Conservation (phyloP, 1,140 invertebrate genomes). For the Drosophila virilis region DNA sequence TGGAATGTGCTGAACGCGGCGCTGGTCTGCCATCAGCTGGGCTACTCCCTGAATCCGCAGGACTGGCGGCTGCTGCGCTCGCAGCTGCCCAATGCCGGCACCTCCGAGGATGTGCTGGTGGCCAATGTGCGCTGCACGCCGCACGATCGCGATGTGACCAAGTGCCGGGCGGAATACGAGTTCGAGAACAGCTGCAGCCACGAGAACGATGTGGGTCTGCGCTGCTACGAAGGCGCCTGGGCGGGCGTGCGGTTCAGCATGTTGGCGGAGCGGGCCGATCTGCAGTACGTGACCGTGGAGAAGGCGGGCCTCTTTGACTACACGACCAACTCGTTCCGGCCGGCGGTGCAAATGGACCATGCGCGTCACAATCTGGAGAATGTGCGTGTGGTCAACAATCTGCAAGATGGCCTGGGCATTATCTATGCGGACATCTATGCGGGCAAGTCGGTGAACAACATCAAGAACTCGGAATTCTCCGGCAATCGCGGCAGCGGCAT, state of each 20-base stretch:
- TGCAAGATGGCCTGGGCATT: slow-evolving; percentile 94
- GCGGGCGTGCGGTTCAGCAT: slow-evolving; percentile 95
- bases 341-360: slow-evolving; percentile 98
- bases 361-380: slow-evolving; percentile 95
- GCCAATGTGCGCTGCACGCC: slow-evolving; percentile 96
- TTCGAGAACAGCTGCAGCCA: slow-evolving; percentile 96
- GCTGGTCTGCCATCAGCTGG: slow-evolving; percentile 97
- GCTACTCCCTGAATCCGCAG: slow-evolving; percentile 95
- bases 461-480: slow-evolving; percentile 94
- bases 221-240: slow-evolving; percentile 96
- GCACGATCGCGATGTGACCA: slow-evolving; percentile 95
- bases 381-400: slow-evolving; percentile 91
- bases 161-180: slow-evolving; percentile 92
- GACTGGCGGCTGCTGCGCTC: slow-evolving; percentile 94
- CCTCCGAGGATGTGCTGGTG: slow-evolving; percentile 90
- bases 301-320: slow-evolving; percentile 97
- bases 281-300: slow-evolving; percentile 95
- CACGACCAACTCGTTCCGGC: slow-evolving; percentile 94
- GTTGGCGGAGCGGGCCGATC: slow-evolving; percentile 92
- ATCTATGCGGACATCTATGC: slow-evolving; percentile 95
- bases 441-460: slow-evolving; percentile 92
- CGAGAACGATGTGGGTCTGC: slow-evolving; percentile 93
- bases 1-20: slow-evolving; percentile 97
- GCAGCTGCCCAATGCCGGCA: slow-evolving; percentile 91
- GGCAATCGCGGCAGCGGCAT: slow-evolving; percentile 95